Conservation (phyloP, 2,888 invertebrate species). For the Diadromus collaris region DNA sequence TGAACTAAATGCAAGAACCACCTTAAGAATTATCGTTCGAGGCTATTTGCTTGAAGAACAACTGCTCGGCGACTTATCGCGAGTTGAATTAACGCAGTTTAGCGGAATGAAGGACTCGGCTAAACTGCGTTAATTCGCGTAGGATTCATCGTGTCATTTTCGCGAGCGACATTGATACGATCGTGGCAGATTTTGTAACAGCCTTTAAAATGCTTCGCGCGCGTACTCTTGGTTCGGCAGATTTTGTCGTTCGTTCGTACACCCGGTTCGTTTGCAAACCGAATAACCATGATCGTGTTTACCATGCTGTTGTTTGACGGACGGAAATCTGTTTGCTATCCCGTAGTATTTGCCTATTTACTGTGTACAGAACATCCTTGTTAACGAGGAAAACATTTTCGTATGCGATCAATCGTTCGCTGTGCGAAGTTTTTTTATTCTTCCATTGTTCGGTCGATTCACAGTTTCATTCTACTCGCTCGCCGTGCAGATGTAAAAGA, state of each 20-base stretch:
- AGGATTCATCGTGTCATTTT: neutral
- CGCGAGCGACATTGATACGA: neutral
- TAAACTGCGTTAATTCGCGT: no score
- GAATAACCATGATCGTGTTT: constrained; percentile 1
- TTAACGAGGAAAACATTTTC: neutral
- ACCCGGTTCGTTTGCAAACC: neutral
- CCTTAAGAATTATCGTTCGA: neutral
- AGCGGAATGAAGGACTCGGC: neutral
- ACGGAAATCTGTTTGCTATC: neutral
- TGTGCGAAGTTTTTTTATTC: neutral
- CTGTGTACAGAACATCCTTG: neutral
- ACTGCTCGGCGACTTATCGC: neutral
- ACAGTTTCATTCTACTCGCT: neutral
- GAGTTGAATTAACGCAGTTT: neutral
- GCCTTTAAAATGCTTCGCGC: neutral
- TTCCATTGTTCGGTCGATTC: neutral
- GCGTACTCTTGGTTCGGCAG: neutral
- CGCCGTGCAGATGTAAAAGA: no score
- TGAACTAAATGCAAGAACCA: no score
- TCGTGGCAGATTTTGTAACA: neutral
- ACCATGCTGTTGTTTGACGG: neutral
- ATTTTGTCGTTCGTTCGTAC: neutral
- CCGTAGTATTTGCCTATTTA: neutral
- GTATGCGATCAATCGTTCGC: neutral
- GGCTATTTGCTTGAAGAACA: neutral